Evolutionary conservation across 37 sponge, comb jelly and placozoan species (phyloP).

Genomic region (Axinella damicornis): DNA sequence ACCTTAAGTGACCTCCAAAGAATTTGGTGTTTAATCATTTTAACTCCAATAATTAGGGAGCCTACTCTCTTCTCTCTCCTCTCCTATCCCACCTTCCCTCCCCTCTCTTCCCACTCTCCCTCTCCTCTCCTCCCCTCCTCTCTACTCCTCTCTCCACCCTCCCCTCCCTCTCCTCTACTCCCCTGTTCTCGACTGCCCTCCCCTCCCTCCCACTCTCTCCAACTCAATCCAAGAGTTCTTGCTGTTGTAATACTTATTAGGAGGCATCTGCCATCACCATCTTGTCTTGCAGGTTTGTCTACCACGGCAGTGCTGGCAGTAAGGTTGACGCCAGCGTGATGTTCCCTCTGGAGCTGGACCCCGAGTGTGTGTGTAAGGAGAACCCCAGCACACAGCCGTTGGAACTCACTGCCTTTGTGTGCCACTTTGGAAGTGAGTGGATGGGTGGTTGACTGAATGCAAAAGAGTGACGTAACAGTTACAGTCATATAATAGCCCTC

Average conservation of each 20-base stretch:
- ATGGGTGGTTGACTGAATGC: too few relatives aligned
- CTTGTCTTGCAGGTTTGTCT: conserved; percentile 59
- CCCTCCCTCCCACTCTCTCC: too few relatives aligned
- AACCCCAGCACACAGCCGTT: background rate
- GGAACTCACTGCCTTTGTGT: conserved; percentile 60
- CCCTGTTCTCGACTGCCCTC: background rate
- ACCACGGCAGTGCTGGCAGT: conserved; percentile 60
- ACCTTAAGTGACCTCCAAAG: too few relatives aligned
- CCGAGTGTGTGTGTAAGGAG: conserved; percentile 6
- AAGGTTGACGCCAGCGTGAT: conserved; percentile 69
- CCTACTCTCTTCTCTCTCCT: too few relatives aligned
- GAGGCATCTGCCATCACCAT: too few relatives aligned
- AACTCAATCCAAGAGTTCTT: too few relatives aligned
- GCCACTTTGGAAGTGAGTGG: conserved; percentile 80
- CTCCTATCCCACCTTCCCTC: too few relatives aligned
- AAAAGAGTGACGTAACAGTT: too few relatives aligned
- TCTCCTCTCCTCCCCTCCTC: background rate
- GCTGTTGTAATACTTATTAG: too few relatives aligned
- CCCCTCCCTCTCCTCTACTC: background rate
- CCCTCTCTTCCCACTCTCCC: too few relatives aligned
- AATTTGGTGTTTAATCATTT: too few relatives aligned
- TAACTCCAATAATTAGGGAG: too few relatives aligned
- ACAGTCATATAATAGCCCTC: background rate
- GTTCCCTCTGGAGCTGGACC: conserved; percentile 53
- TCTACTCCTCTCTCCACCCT: background rate